phyloP scores from a whole-genome alignment of 2,888 invertebrate genomes.

The Drosophila percnosoma region DNA sequence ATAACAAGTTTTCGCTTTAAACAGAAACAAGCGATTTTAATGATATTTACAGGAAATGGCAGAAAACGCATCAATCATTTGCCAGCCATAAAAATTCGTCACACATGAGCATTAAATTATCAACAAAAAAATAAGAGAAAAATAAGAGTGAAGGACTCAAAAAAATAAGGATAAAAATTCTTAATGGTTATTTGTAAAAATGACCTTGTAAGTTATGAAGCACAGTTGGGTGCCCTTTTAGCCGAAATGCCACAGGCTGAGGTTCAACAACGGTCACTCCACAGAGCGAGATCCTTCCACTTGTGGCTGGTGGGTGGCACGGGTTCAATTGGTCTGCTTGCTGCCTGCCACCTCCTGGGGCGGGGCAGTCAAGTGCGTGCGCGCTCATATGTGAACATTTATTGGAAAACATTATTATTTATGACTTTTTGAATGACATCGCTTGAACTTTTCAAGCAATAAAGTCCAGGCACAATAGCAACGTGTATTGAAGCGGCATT shows the following conservation, averaged over 20 bases:
- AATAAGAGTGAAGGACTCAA: conserved; percentile 16
- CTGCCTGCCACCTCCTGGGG: conserved; percentile 18
- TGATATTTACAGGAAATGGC: conserved; percentile 77
- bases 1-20: conserved; percentile 54
- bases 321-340: conserved; percentile 50
- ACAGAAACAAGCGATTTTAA: conserved; percentile 59
- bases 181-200: conserved; percentile 73
- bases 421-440: conserved; percentile 82
- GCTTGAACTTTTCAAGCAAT: conserved; percentile 82
- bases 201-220: conserved; percentile 79
- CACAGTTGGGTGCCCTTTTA: conserved; percentile 59
- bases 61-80: conserved; percentile 80
- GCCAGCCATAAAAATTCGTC: conserved; percentile 81
- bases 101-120: conserved; percentile 75
- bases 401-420: conserved; percentile 84
- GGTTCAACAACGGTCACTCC: conserved; percentile 71
- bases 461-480: conserved; percentile 72
- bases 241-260: conserved; percentile 38
- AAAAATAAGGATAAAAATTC: conserved; percentile 37
- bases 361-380: conserved; percentile 55
- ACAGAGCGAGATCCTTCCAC: conserved; percentile 48
- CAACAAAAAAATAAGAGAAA: conserved; percentile 35
- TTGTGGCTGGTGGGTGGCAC: conserved; percentile 61
- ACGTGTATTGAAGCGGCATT: conserved; percentile 63
- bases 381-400: conserved; percentile 82